Evolutionary conservation across 2,797 vertebrate species (phyloP).

Genomic region (Typhlichthys subterraneus): DNA sequence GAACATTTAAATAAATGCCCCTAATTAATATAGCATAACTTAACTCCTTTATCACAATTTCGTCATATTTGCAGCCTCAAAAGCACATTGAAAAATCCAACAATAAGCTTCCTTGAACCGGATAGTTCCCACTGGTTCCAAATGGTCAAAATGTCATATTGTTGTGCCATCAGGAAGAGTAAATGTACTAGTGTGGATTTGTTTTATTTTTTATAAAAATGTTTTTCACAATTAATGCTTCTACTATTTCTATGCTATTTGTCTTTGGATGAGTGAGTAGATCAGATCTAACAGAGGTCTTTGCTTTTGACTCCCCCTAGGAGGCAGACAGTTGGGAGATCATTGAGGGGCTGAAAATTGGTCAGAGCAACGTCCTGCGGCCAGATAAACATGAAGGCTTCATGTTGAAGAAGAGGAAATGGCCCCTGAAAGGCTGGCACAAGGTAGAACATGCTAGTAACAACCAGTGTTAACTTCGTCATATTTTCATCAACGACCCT

Average conservation of each 20-base stretch:
- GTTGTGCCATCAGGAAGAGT: too few relatives aligned
- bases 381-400: conserved; percentile 98
- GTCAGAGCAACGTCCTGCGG: conserved; percentile 94
- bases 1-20: too few relatives aligned
- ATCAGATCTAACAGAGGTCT: conserved; percentile 32
- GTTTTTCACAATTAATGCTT: background rate
- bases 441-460: conserved; percentile 80
- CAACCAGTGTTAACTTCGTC: too few relatives aligned
- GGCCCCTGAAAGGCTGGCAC: conserved; percentile 99
- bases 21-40: too few relatives aligned
- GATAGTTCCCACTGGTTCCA: too few relatives aligned
- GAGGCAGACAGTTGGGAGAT: conserved; percentile 99
- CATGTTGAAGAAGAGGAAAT: conserved; percentile 99
- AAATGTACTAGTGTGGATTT: background rate
- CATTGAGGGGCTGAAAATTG: conserved; percentile 97
- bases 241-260: conserved; percentile 10
- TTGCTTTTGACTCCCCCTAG: conserved; percentile 67
- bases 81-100: too few relatives aligned
- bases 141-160: too few relatives aligned
- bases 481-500: too few relatives aligned
- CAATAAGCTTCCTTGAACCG: too few relatives aligned
- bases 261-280: conserved; percentile 15
- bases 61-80: too few relatives aligned
- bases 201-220: conserved; percentile 5
- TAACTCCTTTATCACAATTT: too few relatives aligned